Evolutionary conservation across 2,113 vertebrate genomes (phyloP).

Genomic region (Etheostoma spectabile): DNA sequence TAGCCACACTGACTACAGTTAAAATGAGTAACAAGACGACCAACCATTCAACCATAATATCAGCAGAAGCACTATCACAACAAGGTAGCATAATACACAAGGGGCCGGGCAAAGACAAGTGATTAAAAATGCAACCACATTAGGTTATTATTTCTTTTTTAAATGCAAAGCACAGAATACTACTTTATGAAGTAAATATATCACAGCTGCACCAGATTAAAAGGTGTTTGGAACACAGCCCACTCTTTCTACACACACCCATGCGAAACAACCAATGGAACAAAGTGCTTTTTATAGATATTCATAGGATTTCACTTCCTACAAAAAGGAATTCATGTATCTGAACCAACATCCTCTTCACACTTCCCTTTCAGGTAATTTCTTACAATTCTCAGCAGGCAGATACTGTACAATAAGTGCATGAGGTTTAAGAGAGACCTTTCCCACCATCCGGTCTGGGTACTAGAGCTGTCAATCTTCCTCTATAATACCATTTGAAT

Average conservation of each 20-base stretch:
- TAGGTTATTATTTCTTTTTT: too few species aligned
- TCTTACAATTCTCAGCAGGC: constrained; percentile 35
- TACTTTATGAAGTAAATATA: constrained; percentile 3
- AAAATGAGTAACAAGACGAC: constrained; percentile 1
- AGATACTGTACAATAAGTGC: background rate
- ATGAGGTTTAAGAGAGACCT: background rate
- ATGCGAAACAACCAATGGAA: constrained; percentile 13
- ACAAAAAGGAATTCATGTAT: constrained; percentile 50
- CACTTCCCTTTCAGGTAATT: constrained; percentile 70
- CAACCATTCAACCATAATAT: background rate
- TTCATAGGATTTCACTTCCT: constrained; percentile 72
- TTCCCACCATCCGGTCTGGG: background rate
- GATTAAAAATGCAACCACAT: background rate
- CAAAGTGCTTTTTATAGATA: constrained; percentile 58
- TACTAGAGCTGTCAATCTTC: too few species aligned
- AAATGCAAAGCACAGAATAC: background rate
- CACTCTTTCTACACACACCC: constrained; percentile 35
- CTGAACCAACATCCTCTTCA: constrained; percentile 71
- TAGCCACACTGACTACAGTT: background rate
- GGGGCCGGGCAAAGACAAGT: background rate
- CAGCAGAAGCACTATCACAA: background rate
- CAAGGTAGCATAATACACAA: background rate
- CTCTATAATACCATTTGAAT: too few species aligned
- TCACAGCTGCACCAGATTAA: constrained; percentile 19
- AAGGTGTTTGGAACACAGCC: constrained; percentile 41